Percentiles rank a stretch among this genome's conserved stretches.
Conservation (phyloP, 2,888 invertebrate species). For the Reticulitermes lucifugus region DNA sequence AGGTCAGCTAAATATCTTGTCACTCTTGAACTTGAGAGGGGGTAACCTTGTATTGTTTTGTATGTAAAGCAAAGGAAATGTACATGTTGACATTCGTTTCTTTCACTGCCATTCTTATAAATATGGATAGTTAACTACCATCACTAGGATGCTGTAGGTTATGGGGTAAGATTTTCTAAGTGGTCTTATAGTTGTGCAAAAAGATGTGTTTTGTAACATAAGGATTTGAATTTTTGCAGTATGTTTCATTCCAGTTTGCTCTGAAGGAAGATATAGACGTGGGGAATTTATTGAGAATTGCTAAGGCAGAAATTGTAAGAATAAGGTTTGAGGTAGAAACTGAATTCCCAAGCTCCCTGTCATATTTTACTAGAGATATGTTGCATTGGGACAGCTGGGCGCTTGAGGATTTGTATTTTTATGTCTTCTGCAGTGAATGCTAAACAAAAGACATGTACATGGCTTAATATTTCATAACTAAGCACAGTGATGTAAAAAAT, state of each 20-base stretch:
- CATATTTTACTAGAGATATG: background rate
- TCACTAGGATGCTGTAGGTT: background rate
- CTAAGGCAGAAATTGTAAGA: background rate
- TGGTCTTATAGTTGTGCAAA: background rate
- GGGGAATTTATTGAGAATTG: background rate
- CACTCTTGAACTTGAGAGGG: background rate
- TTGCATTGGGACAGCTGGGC: background rate
- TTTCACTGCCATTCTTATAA: constrained; percentile 32
- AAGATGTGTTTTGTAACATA: background rate
- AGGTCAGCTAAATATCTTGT: background rate
- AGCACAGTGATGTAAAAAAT: too few species aligned
- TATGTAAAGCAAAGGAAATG: background rate
- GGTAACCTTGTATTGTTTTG: background rate
- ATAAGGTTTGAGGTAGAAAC: background rate
- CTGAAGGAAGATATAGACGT: background rate
- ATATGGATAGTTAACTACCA: background rate
- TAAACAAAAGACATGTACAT: background rate
- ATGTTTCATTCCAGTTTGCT: background rate
- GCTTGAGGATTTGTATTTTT: background rate
- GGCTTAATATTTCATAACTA: too few species aligned
- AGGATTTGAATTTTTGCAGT: background rate
- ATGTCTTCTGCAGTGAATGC: background rate
- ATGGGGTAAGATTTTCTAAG: background rate
- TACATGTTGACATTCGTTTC: background rate
- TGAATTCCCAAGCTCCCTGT: background rate